Evolutionary conservation across 2,888 invertebrate species (phyloP), one percentile per base, ranked within the genome.

Genomic region (Conus canariensis): DNA sequence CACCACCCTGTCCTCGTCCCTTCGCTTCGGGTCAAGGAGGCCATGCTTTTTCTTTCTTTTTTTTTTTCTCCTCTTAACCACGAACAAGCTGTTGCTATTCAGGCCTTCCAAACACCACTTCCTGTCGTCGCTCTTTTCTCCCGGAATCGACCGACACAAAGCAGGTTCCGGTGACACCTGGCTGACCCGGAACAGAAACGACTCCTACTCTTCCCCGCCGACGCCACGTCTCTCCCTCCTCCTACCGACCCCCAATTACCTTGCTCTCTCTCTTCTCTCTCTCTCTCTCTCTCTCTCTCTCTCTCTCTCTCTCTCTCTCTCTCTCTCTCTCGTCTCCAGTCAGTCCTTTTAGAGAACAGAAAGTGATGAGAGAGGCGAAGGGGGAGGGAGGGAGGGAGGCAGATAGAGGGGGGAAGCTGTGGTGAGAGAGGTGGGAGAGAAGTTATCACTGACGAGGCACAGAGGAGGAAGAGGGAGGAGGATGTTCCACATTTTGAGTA

Each of bases 301-400:
- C 88, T 83, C 83, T 82, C 83, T 64, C 64, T 30, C 45, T 70
- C 45, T 87, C 67, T 67, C 87, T 12, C 67, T 25, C 64, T 9
- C 19, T 10, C 59, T 9, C n/a, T 8, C 70, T 22, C 70, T 19
- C 8, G 7, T 19, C 70, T 0, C 9, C n/a, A 14, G 7, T 70
- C 70, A 70, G 16, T n/a, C 4, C 70, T 70, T 70, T 14, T 64
- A 10, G 64, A 14, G 64, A 64, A 10, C 1, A 10, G 22, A 22
- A 22, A 1, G 12, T 8, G 70, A 19, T 22, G 22, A 70, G 16
- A 45, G 45, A 45, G 45, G 56, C 5, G 56, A 56, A n/a, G 58
- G 8, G 3, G 56, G 82, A n/a, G 56, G 82, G 56, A 2, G 45
- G 22, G 82, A 19, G 56, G 58, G 4, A 60, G 85, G 8, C 12